Percentiles rank a stretch among this genome's conserved stretches.
These are phyloP conservation scores for Aphelinus atriplicis DNA, from an alignment of 1,140 invertebrate genomes.

Conservation along the genomic window DNA sequence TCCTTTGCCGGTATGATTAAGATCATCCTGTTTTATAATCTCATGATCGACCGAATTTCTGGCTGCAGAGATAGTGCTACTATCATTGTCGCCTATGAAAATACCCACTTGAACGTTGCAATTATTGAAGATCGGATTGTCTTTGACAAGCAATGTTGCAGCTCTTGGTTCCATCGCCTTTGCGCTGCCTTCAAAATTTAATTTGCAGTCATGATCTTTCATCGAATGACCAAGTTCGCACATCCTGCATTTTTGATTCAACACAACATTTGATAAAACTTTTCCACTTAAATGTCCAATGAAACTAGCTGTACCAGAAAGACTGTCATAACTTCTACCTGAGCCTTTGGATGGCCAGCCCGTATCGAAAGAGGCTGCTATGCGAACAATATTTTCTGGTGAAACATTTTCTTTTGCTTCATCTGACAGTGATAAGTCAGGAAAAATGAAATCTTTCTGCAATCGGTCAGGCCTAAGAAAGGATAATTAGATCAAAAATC, in stretches of 20 bases:
- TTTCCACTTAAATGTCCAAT: constrained; percentile 42
- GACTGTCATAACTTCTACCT: constrained; percentile 43
- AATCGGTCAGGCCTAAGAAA: not conserved
- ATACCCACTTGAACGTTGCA: constrained; percentile 30
- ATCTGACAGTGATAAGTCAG: constrained; percentile 26
- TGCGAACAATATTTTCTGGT: no score
- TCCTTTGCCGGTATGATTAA: constrained; percentile 43
- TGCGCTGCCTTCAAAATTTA: constrained; percentile 36
- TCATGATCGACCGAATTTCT: constrained; percentile 27
- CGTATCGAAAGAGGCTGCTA: constrained; percentile 15
- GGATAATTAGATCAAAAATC: not conserved
- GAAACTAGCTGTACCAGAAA: constrained; percentile 40
- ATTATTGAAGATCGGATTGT: constrained; percentile 32
- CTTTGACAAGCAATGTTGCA: constrained; percentile 23
- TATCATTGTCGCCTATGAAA: constrained; percentile 32
- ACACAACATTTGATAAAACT: constrained; percentile 37
- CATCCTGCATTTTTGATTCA: constrained; percentile 41
- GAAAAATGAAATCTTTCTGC: not conserved
- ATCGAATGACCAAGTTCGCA: constrained; percentile 35
- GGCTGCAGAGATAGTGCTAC: constrained; percentile 36
- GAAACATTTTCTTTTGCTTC: no score
- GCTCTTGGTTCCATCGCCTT: constrained; percentile 24
- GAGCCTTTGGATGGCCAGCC: constrained; percentile 42
- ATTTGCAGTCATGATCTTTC: constrained; percentile 41
- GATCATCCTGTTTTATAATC: constrained; percentile 43